Evolutionary conservation across 2,113 vertebrate species (phyloP).

Genomic region (Antennarius striatus): DNA sequence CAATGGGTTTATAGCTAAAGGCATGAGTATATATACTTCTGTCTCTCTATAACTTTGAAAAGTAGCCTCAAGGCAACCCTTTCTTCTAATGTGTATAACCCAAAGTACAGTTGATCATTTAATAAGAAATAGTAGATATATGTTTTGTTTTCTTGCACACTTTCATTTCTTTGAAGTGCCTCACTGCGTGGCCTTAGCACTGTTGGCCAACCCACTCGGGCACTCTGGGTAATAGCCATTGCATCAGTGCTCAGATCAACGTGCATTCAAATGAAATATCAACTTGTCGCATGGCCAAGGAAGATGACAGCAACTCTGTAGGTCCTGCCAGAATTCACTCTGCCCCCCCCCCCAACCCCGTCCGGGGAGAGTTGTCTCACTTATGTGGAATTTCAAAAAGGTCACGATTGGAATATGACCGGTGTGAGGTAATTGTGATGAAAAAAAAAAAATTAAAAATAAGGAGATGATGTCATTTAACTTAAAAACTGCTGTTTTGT

Average conservation of each 20-base stretch:
- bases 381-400: conserved; percentile 56
- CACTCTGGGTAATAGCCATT: conserved; percentile 79
- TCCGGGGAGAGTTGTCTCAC: conserved; percentile 16
- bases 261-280: conserved; percentile 80
- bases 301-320: conserved; percentile 65
- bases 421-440: conserved; percentile 46
- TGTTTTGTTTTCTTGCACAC: conserved; percentile 34
- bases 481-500: conserved; percentile 19
- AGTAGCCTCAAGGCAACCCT: conserved; percentile 10
- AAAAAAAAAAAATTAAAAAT: conserved; percentile 34
- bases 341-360: too few relatives aligned
- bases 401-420: conserved; percentile 45
- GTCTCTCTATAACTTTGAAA: conserved; percentile 32
- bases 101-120: conserved; percentile 32
- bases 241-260: conserved; percentile 63
- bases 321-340: conserved; percentile 58
- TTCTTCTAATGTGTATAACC: conserved; percentile 21
- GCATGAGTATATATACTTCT: neutral
- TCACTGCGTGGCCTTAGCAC: conserved; percentile 33
- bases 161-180: conserved; percentile 74
- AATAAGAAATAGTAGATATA: conserved; percentile 46
- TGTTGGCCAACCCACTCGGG: conserved; percentile 57
- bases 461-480: conserved; percentile 22
- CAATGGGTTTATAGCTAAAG: too few relatives aligned
- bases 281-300: conserved; percentile 73